These are phyloP conservation scores for Cydia strobilella DNA, from an alignment of 1,140 invertebrate species.

Conservation along the genomic window DNA sequence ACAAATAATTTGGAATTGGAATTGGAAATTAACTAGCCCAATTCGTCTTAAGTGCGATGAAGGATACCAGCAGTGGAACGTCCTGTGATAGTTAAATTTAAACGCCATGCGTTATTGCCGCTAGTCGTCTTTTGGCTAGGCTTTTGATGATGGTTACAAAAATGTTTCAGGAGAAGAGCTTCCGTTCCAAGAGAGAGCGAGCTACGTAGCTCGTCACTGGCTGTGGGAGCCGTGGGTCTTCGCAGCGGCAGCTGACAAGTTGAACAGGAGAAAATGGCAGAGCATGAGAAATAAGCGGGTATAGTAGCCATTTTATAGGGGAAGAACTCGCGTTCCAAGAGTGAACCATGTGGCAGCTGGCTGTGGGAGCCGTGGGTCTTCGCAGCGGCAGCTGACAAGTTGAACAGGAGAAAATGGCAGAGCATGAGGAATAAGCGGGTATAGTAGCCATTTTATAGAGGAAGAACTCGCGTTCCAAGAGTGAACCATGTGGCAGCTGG, in stretches of 20 bases:
- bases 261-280: conserved; percentile 66
- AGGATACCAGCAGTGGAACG: no score
- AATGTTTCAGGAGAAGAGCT: conserved; percentile 54
- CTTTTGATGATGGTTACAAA: no score
- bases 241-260: conserved; percentile 59
- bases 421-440: conserved; percentile 78
- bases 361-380: conserved; percentile 63
- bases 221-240: conserved; percentile 63
- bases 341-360: conserved; percentile 52
- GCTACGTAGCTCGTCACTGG: conserved; percentile 52
- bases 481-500: conserved; percentile 53
- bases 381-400: conserved; percentile 59
- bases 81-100: no score
- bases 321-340: conserved; percentile 61
- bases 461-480: conserved; percentile 60
- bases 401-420: conserved; percentile 67
- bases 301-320: conserved; percentile 38
- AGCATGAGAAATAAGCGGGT: conserved; percentile 78
- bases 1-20: no score
- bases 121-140: no score
- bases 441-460: conserved; percentile 38
- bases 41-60: no score
- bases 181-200: conserved; percentile 54
- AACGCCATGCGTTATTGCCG: no score
- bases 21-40: no score